Evolutionary conservation across 2,113 vertebrate genomes (phyloP).

Genomic region (Chaenocephalus aceratus): DNA sequence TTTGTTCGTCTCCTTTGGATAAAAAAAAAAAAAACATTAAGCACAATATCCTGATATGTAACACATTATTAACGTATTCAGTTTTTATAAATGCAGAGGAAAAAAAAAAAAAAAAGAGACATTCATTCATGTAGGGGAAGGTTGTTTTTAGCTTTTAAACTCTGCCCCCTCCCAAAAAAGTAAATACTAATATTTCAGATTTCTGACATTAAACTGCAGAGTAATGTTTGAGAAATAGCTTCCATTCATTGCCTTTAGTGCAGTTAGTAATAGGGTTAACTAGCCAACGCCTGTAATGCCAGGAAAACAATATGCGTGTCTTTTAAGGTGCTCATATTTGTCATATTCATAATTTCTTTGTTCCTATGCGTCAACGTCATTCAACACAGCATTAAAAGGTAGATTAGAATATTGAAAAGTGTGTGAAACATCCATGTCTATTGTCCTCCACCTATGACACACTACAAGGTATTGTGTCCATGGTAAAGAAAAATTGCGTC

Average conservation of each 20-base stretch:
- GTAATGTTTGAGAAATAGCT: constrained; percentile 19
- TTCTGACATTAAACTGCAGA: constrained; percentile 24
- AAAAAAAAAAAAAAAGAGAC: constrained; percentile 57
- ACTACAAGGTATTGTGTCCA: not conserved
- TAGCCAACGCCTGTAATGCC: not conserved
- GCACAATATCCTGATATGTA: constrained; percentile 81
- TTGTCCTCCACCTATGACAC: not conserved
- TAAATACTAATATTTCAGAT: constrained; percentile 57
- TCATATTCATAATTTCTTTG: not conserved
- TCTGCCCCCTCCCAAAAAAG: constrained; percentile 47
- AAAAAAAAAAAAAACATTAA: constrained; percentile 76
- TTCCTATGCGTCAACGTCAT: not conserved
- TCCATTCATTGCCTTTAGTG: constrained; percentile 56
- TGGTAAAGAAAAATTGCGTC: not conserved
- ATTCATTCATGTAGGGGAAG: constrained; percentile 80
- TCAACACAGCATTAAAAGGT: not conserved
- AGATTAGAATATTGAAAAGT: not conserved
- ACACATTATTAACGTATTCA: constrained; percentile 68
- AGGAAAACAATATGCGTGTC: not conserved
- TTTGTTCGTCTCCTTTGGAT: constrained; percentile 63
- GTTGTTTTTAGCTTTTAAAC: constrained; percentile 84
- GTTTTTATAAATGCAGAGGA: constrained; percentile 54
- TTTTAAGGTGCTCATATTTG: not conserved
- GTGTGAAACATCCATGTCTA: not conserved
- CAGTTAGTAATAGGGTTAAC: constrained; percentile 22